Evolutionary conservation across 2,797 vertebrate species (phyloP).

Genomic region (Columba guinea): DNA sequence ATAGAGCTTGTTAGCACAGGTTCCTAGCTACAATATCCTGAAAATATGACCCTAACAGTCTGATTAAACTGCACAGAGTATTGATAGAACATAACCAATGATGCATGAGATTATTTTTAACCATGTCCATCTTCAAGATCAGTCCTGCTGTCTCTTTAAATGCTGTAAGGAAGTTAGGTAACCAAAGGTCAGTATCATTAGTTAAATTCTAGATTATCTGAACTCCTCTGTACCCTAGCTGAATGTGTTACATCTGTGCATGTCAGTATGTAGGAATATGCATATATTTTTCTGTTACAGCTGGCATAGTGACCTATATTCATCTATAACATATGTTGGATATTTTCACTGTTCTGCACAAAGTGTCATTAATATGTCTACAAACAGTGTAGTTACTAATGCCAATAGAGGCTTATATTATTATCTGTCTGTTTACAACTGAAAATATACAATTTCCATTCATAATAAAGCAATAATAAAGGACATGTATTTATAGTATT

Average conservation of each 20-base stretch:
- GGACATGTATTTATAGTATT: not conserved
- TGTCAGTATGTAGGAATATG: not conserved
- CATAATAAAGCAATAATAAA: not conserved
- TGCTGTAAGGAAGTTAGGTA: not conserved
- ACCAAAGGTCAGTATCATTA: not conserved
- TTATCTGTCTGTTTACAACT: not conserved
- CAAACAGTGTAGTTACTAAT: not conserved
- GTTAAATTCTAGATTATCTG: not conserved
- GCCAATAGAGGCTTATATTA: not conserved
- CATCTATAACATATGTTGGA: not conserved
- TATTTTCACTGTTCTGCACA: not conserved
- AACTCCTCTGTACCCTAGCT: not conserved
- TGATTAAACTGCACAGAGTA: not conserved
- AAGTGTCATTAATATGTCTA: not conserved
- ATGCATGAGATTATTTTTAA: not conserved
- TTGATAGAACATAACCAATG: not conserved
- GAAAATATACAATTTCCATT: not conserved
- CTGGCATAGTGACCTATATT: conserved; percentile 8
- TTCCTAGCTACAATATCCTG: not conserved
- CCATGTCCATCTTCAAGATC: not conserved
- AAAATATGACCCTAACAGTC: not conserved
- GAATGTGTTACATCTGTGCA: not conserved
- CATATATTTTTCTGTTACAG: not conserved
- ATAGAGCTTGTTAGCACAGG: not conserved
- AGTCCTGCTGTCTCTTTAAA: not conserved